A percentile compares a stretch with the other conserved stretches of the same genome.
These are phyloP conservation scores for Marronus borbonicus DNA, from an alignment of 2,888 invertebrate genomes.

Conservation along the genomic window DNA sequence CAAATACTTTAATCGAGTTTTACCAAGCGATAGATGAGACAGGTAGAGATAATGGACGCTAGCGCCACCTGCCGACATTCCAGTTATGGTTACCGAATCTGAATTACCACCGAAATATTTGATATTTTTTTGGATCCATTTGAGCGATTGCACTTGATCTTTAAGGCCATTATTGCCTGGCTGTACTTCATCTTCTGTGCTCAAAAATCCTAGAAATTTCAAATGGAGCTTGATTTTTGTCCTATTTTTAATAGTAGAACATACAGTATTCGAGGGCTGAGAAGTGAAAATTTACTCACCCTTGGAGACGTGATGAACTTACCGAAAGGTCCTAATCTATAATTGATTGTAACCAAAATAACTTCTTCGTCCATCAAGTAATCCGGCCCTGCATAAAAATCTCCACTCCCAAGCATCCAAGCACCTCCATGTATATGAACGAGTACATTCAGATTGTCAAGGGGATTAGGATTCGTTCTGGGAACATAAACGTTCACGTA, in stretches of 20 bases:
- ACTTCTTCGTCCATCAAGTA: constrained; percentile 68
- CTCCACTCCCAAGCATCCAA: constrained; percentile 66
- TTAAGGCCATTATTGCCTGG: constrained; percentile 82
- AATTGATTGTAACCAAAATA: constrained; percentile 65
- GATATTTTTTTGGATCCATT: constrained; percentile 79
- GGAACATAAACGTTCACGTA: constrained; percentile 78
- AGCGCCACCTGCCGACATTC: constrained; percentile 81
- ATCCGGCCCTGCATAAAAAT: constrained; percentile 67
- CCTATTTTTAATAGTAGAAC: too few species aligned
- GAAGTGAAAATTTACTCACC: too few species aligned
- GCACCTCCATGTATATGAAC: constrained; percentile 71
- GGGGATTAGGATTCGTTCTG: constrained; percentile 64
- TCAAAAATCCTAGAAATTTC: constrained; percentile 75
- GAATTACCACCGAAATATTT: constrained; percentile 80
- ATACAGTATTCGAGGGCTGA: too few species aligned
- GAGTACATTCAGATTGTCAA: constrained; percentile 66
- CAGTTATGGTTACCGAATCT: constrained; percentile 76
- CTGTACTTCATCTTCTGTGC: constrained; percentile 77
- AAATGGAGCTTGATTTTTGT: too few species aligned
- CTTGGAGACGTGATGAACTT: background rate
- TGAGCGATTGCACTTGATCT: constrained; percentile 79
- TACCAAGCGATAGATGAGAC: constrained; percentile 72
- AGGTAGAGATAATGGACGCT: constrained; percentile 81
- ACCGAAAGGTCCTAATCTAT: constrained; percentile 68
- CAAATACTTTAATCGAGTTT: constrained; percentile 14